Percentiles rank a stretch among this genome's conserved stretches.
phyloP scores from a whole-genome alignment of 2,888 invertebrate species.

The Drosophila paramelanica region DNA sequence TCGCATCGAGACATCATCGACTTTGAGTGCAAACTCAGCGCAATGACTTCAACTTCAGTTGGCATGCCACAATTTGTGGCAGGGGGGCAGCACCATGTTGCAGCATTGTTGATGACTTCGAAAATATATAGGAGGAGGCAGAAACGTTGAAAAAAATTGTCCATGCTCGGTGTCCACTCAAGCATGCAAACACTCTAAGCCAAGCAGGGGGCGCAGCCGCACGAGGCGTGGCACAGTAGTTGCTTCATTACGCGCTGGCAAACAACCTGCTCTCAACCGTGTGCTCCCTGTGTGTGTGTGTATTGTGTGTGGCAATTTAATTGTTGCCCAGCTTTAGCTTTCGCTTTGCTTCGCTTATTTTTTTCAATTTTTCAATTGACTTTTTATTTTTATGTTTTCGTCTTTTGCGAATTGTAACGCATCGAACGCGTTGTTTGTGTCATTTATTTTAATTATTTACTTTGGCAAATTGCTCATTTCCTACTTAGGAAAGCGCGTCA shows the following conservation, averaged over 20 bases:
- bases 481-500: slow-evolving; percentile 53
- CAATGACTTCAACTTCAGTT: slow-evolving; percentile 65
- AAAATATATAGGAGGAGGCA: slow-evolving; percentile 33
- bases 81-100: slow-evolving; percentile 1
- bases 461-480: slow-evolving; percentile 80
- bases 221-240: slow-evolving; percentile 36
- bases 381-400: slow-evolving; percentile 6
- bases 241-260: slow-evolving; percentile 20
- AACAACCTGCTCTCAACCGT: slow-evolving; percentile 41
- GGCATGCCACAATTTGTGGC: slow-evolving; percentile 18
- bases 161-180: slow-evolving; percentile 72
- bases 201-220: slow-evolving; percentile 12
- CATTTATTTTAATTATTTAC: slow-evolving; percentile 76
- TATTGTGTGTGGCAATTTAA: slow-evolving; percentile 39
- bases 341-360: slow-evolving; percentile 44
- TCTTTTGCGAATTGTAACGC: slow-evolving; percentile 35
- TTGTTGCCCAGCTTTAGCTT: slow-evolving; percentile 32
- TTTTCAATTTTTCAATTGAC: slow-evolving; percentile 51
- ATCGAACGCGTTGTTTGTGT: slow-evolving; percentile 42
- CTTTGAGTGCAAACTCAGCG: slow-evolving; percentile 66
- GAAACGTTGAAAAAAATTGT: slow-evolving; percentile 39
- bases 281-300: slow-evolving; percentile 10
- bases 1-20: slow-evolving; percentile 50
- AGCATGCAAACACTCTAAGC: slow-evolving; percentile 48
- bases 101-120: slow-evolving; percentile 50